Evolutionary conservation across 2,888 invertebrate species (phyloP).

Genomic region (Acanthosoma haemorrhoidale): DNA sequence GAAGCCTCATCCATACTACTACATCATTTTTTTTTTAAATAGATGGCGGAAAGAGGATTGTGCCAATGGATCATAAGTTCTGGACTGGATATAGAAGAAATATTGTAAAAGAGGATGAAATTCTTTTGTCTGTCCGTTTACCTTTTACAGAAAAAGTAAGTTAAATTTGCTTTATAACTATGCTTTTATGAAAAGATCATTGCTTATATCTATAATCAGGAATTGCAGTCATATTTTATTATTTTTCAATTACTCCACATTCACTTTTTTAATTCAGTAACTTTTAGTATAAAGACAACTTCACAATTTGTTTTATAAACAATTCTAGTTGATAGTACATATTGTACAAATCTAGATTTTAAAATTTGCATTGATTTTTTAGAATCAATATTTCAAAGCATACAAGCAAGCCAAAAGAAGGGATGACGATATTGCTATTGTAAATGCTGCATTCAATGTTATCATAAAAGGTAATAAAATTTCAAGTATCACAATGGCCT

Average conservation of each 20-base stretch:
- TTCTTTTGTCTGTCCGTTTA: conserved; percentile 72
- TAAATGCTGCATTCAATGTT: conserved; percentile 77
- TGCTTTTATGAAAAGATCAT: too few relatives aligned
- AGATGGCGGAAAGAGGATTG: conserved; percentile 52
- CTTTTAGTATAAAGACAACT: too few relatives aligned
- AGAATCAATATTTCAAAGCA: conserved; percentile 69
- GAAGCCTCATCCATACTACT: neutral
- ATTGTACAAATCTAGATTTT: too few relatives aligned
- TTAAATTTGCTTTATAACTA: too few relatives aligned
- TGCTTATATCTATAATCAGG: too few relatives aligned
- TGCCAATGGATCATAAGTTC: conserved; percentile 70
- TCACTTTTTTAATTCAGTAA: too few relatives aligned
- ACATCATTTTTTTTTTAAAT: conserved; percentile 33
- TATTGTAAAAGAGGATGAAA: conserved; percentile 64
- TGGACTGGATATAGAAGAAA: conserved; percentile 84
- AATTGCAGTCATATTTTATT: too few relatives aligned
- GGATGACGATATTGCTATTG: conserved; percentile 95
- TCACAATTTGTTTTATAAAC: too few relatives aligned
- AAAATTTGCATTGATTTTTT: conserved; percentile 25
- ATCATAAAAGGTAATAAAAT: conserved; percentile 54
- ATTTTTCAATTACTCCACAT: too few relatives aligned
- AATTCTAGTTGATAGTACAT: too few relatives aligned
- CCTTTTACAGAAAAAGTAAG: conserved; percentile 59
- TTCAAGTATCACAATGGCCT: conserved; percentile 65
- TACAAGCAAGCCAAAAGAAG: conserved; percentile 87